Evolutionary conservation across 1,140 invertebrate species (phyloP), one percentile per base, ranked within the genome.

Genomic region (Medauroidea extradentata): DNA sequence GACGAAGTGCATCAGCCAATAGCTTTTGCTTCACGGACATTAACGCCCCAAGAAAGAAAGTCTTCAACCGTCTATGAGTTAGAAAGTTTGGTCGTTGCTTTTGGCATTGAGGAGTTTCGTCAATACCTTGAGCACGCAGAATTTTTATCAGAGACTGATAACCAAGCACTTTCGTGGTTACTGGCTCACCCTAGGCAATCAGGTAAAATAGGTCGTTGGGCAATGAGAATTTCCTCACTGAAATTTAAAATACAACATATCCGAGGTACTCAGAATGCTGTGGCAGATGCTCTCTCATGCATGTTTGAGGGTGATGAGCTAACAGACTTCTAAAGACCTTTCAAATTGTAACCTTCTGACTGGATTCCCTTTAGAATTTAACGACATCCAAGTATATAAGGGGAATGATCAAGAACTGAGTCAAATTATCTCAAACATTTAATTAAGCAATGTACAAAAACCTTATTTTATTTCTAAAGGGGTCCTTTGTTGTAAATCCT

Each of bases 61-160:
- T 80, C 76, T 49, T 61, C 60, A 0, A 69, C 67, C n/a, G n/a
- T n/a, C 13, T 72, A 72, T 0, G 75, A 81, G 64, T 57, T 69
- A 53, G 78, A 80, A 70, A 66, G 70, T 19, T 63, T 81, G 27
- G 75, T 73, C 5, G 64, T 79, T 11, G 50, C 80, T 0, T 66
- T 65, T 56, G 75, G 71, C 7, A 65, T 80, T 1, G 67, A 76
- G 57, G 66, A 77, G 42, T 79, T 78, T 59, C 42, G 69, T 19
- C 63, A 68, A 5, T 82, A 77, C 64, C 41, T 79, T 29, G 68
- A 75, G 21, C 48, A 50, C 13, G 13, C 3, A 19, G 48, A 50
- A 5, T 50, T 50, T 3, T 5, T 50, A 24, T 25, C 19, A 13
- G n/a, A 50, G 13, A 21, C 19, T 0, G 48, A 50, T 5, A 50